Evolutionary conservation across 2,797 vertebrate species (phyloP), one percentile per base, ranked within the genome.

Genomic region (Lateolabrax maculatus): DNA sequence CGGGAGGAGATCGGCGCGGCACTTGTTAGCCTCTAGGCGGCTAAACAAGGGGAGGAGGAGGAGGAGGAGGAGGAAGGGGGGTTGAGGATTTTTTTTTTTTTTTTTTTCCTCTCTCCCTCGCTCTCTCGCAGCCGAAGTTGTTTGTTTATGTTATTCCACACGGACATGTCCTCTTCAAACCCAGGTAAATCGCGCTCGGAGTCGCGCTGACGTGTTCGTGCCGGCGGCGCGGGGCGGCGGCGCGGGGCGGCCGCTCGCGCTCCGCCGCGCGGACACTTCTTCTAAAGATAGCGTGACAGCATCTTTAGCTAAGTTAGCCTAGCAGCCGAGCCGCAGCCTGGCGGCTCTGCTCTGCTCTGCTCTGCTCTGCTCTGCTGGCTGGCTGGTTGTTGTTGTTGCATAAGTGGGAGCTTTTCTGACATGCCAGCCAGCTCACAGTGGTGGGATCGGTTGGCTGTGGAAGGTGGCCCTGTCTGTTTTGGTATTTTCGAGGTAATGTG

Each of bases 81-180:
- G 37, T 31, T 51, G 19, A 75, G 58, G 82, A 25, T 71, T 79
- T 87, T 89, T 83, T 80, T 63, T 48, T n/a, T n/a, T n/a, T n/a
- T n/a, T n/a, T n/a, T n/a, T n/a, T n/a, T n/a, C n/a, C n/a, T n/a
- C n/a, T n/a, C n/a, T n/a, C n/a, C n/a, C n/a, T n/a, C n/a, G n/a
- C n/a, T n/a, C n/a, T 49, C 66, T n/a, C 69, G 70, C 77, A 83
- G 77, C 82, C 68, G 75, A 92, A 94, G 85, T 94, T 92, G 92
- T 95, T 94, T 95, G 93, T 95, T 94, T 93, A 95, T 95, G 93
- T 94, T 93, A 84, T 92, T 92, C 82, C 77, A 85, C 43, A 74
- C 79, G 76, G 94, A 94, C 74, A 96, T 96, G 95, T 90, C 95
- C 57, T 95, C 95, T 80, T 91, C 94, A 68, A 93, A 95, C 87